Base-by-base conservation (phyloP, 2,888 invertebrate species). In the Muschampia plurimacula region DNA sequence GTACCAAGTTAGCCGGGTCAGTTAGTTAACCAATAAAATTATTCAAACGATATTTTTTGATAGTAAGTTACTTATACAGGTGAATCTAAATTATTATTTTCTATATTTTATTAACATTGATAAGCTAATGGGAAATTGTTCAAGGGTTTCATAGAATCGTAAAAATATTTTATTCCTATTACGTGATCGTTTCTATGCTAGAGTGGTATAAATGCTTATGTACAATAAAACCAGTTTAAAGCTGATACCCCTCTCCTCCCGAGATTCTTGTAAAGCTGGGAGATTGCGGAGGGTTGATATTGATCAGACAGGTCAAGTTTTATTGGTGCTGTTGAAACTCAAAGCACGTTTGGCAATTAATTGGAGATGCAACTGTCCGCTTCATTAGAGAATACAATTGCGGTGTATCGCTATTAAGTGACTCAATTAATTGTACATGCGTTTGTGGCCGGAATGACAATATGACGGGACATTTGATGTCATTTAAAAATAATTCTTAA, bases 281-380 rank as follows among this genome's bases (percentile, higher is more conserved):
- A 9, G 15, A 44, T 66, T 70, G 44, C 52, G 65, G 44, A 44
- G 70, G 55, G 7, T 55, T 28, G 1, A 28, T 28, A 41, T n/a
- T n/a, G 12, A 32, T 10, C 0, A 8, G 12, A 71, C 60, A 79
- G 79, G 76, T 84, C 86, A 80, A 80, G 78, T 78, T 83, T 79
- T 72, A 79, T 77, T 89, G 84, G 88, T 80, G 78, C 73, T 74
- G 76, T 89, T 87, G 83, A 77, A 81, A 89, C 81, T 78, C 89
- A 68, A 76, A 79, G 87, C 91, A 91, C 91, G 90, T 90, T 85
- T 86, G 84, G 84, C 89, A 88, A 90, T 91, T 90, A 91, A 90
- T 90, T 89, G 84, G 82, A 86, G 82, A 82, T 81, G 83, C 81
- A 76, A 82, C 83, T 80, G 84, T 81, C 79, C 82, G 81, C 86